Evolutionary conservation across 2,113 vertebrate genomes (phyloP).

Genomic region (Oxyruncus cristatus): DNA sequence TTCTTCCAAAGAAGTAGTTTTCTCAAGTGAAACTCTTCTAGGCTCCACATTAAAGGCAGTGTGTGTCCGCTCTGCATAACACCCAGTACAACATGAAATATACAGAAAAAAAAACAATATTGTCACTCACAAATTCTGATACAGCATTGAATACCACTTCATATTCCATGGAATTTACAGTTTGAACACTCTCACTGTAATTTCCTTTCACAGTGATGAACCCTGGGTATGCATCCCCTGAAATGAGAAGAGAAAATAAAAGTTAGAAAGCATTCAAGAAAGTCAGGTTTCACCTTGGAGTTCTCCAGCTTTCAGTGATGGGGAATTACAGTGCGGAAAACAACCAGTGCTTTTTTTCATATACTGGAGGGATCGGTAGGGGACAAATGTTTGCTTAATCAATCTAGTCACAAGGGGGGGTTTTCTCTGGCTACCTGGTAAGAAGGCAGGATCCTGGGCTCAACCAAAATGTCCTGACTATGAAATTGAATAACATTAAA

Average conservation of each 20-base stretch:
- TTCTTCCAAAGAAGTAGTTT: background rate
- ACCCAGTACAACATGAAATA: background rate
- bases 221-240: slow-evolving; percentile 50
- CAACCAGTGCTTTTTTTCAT: background rate
- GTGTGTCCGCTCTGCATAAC: background rate
- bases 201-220: accelerated
- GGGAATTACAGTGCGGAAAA: background rate
- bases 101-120: background rate
- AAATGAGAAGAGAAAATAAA: slow-evolving; percentile 33
- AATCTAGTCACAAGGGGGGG: background rate
- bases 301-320: background rate
- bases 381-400: background rate
- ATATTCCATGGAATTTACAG: background rate
- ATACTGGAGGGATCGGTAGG: background rate
- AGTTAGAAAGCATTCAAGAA: background rate
- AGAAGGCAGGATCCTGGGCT: background rate
- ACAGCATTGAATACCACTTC: accelerated
- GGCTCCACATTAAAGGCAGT: background rate
- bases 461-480: background rate
- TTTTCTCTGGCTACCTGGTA: background rate
- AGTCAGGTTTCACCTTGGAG: background rate
- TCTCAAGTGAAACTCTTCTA: background rate
- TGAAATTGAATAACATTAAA: background rate
- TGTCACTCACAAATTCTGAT: slow-evolving; percentile 24
- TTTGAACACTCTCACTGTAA: accelerated